Evolutionary conservation across 2,888 invertebrate species (phyloP).

Genomic region (Carcina quercana): DNA sequence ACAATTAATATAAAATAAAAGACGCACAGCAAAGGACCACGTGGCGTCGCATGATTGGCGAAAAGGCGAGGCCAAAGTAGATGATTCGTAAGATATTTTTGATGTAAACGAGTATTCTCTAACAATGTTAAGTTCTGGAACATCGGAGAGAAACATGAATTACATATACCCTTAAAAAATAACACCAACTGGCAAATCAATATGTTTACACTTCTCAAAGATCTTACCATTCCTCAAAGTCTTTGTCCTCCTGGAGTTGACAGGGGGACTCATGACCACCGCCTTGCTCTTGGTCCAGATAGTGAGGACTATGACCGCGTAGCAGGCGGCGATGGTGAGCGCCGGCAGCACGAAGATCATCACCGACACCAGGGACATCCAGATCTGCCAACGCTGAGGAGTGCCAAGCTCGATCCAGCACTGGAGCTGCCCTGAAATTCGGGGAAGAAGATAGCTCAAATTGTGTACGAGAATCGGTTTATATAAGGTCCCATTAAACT

Average conservation of each 20-base stretch:
- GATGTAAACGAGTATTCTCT: no score
- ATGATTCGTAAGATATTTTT: no score
- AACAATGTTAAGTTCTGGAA: no score
- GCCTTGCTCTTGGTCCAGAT: constrained; percentile 92
- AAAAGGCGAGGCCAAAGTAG: no score
- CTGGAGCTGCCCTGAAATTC: constrained; percentile 77
- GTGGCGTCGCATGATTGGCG: no score
- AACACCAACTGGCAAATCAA: neutral
- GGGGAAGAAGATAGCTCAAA: no score
- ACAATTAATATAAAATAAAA: no score
- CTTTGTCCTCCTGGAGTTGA: constrained; percentile 58
- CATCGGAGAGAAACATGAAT: no score
- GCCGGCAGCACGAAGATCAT: constrained; percentile 91
- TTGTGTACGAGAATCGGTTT: no score
- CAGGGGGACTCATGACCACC: constrained; percentile 73
- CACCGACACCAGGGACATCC: constrained; percentile 88
- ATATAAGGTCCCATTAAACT: no score
- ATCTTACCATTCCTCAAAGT: constrained; percentile 51
- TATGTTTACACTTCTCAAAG: neutral
- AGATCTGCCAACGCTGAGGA: constrained; percentile 87
- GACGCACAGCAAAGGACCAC: no score
- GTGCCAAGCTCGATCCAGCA: constrained; percentile 92
- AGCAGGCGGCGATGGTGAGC: constrained; percentile 91
- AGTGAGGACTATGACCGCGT: constrained; percentile 91
- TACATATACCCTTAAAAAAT: neutral